These are phyloP conservation scores for Trichomalopsis sarcophagae DNA, from an alignment of 1,140 invertebrate genomes.

Conservation along the genomic window DNA sequence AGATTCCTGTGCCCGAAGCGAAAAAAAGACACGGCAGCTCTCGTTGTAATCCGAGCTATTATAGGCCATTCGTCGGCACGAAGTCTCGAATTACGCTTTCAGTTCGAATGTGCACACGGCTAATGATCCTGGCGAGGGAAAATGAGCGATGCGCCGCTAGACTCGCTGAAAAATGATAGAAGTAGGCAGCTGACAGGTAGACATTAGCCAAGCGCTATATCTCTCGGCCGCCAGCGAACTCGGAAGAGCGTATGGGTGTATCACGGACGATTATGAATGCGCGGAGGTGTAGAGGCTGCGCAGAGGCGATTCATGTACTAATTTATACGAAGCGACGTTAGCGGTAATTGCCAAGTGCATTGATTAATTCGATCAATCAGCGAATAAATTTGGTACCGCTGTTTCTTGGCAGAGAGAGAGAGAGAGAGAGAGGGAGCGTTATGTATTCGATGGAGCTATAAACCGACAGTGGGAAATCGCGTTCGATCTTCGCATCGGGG, in stretches of 20 bases:
- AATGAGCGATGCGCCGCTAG: background rate
- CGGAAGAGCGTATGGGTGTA: background rate
- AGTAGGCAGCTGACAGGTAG: slow-evolving; percentile 33
- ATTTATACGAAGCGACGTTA: background rate
- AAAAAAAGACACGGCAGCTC: background rate
- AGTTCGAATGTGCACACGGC: background rate
- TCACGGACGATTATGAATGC: background rate
- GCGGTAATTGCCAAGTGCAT: background rate
- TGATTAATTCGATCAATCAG: slow-evolving; percentile 10
- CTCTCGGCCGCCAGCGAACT: background rate
- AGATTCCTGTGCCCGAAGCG: background rate
- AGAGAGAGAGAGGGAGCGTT: background rate
- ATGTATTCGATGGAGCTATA: background rate
- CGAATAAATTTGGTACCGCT: background rate
- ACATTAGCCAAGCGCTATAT: slow-evolving; percentile 6
- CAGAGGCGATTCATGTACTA: background rate
- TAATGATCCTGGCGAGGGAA: background rate
- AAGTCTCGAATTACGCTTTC: background rate
- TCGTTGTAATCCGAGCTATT: slow-evolving; percentile 19
- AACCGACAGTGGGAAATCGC: background rate
- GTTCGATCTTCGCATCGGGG: background rate
- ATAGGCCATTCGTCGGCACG: background rate
- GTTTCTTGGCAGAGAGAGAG: background rate
- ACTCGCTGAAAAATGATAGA: slow-evolving; percentile 32
- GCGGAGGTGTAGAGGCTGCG: background rate